These are phyloP conservation scores for Falcunculus frontatus DNA, from an alignment of 2,113 vertebrate genomes.

Conservation along the genomic window DNA sequence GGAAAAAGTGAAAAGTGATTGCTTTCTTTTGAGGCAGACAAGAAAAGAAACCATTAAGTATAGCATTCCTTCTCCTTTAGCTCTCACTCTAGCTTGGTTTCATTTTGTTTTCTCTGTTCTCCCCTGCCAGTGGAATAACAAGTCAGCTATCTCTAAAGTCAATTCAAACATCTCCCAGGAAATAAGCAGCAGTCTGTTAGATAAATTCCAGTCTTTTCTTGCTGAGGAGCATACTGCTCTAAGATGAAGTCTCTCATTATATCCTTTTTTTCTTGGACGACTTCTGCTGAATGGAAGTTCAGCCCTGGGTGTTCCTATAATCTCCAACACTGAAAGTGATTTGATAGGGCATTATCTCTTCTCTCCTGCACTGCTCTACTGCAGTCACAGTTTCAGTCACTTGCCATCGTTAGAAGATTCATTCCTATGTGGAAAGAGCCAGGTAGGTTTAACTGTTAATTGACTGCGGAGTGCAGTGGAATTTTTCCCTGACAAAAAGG, in stretches of 20 bases:
- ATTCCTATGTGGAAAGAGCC: neutral
- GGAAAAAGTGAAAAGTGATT: neutral
- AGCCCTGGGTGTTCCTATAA: conserved; percentile 19
- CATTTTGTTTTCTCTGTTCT: neutral
- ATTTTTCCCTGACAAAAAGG: neutral
- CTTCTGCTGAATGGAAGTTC: conserved; percentile 32
- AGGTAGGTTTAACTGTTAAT: neutral
- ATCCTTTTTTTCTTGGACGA: neutral
- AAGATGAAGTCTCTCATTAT: conserved; percentile 27
- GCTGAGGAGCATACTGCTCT: neutral
- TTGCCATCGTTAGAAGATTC: neutral
- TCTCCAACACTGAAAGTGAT: neutral
- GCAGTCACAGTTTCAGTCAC: neutral
- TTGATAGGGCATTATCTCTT: conserved; percentile 15
- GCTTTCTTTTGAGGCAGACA: neutral
- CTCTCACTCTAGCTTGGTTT: neutral
- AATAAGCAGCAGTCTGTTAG: conserved; percentile 30
- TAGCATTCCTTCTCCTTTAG: neutral
- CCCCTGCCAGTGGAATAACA: neutral
- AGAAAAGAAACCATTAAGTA: neutral
- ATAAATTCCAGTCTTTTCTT: conserved; percentile 36
- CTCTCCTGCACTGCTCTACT: neutral
- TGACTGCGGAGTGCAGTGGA: neutral
- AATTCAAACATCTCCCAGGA: conserved; percentile 27
- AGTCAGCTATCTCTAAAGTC: neutral